Evolutionary conservation across 2,113 vertebrate species (phyloP).

Genomic region (Thryonomys swinderianus): DNA sequence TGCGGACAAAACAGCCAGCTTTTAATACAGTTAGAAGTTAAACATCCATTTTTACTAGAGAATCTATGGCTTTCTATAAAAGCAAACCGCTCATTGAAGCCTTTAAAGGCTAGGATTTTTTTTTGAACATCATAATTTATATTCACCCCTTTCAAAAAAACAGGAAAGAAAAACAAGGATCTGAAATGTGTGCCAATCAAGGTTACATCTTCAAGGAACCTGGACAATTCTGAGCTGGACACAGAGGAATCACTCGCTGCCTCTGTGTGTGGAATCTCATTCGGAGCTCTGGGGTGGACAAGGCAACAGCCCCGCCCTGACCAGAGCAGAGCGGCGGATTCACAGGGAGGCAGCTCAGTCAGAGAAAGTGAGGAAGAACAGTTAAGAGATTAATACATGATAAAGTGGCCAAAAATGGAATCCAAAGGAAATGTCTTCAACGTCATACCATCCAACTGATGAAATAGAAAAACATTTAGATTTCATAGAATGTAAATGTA

Average conservation of each 20-base stretch:
- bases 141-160: background rate
- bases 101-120: background rate
- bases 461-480: background rate
- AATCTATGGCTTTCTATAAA: background rate
- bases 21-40: conserved; percentile 23
- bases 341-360: conserved; percentile 12
- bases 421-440: background rate
- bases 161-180: background rate
- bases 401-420: conserved; percentile 1
- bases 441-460: background rate
- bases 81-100: background rate
- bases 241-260: background rate
- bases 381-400: background rate
- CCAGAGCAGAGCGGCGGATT: background rate
- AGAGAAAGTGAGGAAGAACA: background rate
- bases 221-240: background rate
- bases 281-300: background rate
- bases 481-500: background rate
- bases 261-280: background rate
- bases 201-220: background rate
- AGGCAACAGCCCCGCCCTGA: background rate
- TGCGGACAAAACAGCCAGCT: conserved; percentile 79
- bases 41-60: background rate
- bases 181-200: conserved; percentile 19
- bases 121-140: background rate